A percentile compares a stretch with the other conserved stretches of the same genome.
Conservation (phyloP, 2,888 invertebrate species). For the Tineola bisselliella region DNA sequence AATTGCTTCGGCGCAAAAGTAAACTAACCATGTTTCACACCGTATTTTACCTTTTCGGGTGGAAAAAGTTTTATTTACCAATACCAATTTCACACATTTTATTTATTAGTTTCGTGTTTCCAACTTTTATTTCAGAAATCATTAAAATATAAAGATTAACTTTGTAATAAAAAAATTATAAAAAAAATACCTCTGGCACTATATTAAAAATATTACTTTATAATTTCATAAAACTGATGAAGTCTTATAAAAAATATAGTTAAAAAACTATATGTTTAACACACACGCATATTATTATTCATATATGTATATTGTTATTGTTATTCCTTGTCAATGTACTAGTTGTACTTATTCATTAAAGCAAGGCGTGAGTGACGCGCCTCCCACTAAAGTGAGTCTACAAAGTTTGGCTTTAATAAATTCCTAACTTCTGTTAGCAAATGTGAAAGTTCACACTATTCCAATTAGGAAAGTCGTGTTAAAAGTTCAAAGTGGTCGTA, state of each 20-base stretch:
- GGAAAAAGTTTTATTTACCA: slow-evolving; percentile 2
- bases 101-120: neutral
- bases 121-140: neutral
- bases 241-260: too few relatives aligned
- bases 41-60: slow-evolving; percentile 12
- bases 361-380: neutral
- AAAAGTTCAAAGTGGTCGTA: neutral
- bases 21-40: slow-evolving; percentile 36
- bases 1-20: slow-evolving; percentile 32
- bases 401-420: slow-evolving; percentile 11
- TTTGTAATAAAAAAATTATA: too few relatives aligned
- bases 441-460: slow-evolving; percentile 1
- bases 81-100: neutral
- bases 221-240: too few relatives aligned
- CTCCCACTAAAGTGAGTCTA: neutral
- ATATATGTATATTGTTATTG: too few relatives aligned
- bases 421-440: slow-evolving; percentile 14
- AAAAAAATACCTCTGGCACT: too few relatives aligned
- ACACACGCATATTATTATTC: too few relatives aligned
- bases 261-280: too few relatives aligned
- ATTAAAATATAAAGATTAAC: too few relatives aligned
- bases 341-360: too few relatives aligned
- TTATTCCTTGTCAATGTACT: too few relatives aligned
- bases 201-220: too few relatives aligned
- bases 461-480: slow-evolving; percentile 6